Base-by-base conservation (phyloP, 2,113 vertebrate genomes). In the Hemiscyllium ocellatum region DNA sequence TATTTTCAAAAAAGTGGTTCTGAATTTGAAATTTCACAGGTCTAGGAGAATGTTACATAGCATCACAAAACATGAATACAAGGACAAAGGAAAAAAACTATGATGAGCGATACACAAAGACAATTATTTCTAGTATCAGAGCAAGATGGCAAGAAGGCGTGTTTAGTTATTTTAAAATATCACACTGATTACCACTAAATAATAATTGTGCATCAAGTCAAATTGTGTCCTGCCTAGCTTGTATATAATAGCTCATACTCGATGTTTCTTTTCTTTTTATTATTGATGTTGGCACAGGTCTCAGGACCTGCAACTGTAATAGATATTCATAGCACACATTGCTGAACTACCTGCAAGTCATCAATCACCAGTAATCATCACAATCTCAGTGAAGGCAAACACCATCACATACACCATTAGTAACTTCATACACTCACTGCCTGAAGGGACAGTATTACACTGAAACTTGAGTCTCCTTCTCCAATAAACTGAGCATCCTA, bases 331-430 rank as follows among this genome's bases (percentile, higher is more conserved):
- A 15, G 26, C 87, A 95, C 42, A 72, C 69, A 72, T 95, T 72
- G 37, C 94, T 95, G 24, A 95, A 72, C 94, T 95, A 95, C 69
- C 94, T 95, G 68, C 42, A 95, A 95, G 94, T 76, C 94, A 95
- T 95, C 94, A 95, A 95, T 95, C 94, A 95, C 94, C 94, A 72
- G 69, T 68, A 69, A 95, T 95, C 94, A 95, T 76, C 69, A 70
- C 94, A 95, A 42, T 33, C 94, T 95, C 69, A 72, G 42, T 95
- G 94, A 95, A 95, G 93, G 69, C 69, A 47, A 95, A 76, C 66
- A 26, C 68, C 94, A 52, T 70, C 94, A 72, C 69, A 52, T 52
- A 50, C 69, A 72, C 94, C 94, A 95, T 95, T 95, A 95, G 94
- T 95, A 95, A 95, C 94, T 72, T 76, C 94, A 95, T 95, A 95